Percentiles rank a stretch among this genome's conserved stretches.
phyloP scores from a whole-genome alignment of 2,797 vertebrate genomes.

The Pempheris klunzingeri region DNA sequence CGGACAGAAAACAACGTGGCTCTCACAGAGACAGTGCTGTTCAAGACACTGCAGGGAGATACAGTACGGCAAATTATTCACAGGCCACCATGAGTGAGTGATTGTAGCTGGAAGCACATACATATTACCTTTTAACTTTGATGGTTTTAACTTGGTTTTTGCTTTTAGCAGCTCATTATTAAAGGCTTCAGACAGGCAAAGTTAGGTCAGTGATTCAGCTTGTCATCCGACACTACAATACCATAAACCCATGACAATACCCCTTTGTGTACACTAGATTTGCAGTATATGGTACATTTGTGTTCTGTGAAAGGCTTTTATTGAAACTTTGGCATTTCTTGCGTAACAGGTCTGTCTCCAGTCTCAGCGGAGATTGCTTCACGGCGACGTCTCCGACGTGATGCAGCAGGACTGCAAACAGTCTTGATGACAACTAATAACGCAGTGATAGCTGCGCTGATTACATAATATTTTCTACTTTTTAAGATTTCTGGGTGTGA shows the following conservation, averaged over 20 bases:
- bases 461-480: neutral
- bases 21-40: neutral
- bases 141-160: neutral
- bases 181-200: neutral
- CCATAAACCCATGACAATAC: neutral
- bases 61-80: slow-evolving; percentile 7
- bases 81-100: neutral
- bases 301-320: neutral
- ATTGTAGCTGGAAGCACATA: neutral
- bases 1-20: neutral
- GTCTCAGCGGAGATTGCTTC: neutral
- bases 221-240: neutral
- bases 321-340: neutral
- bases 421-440: neutral
- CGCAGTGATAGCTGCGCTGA: neutral
- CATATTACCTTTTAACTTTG: neutral
- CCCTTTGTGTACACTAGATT: neutral
- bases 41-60: slow-evolving; percentile 3
- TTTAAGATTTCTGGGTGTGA: neutral
- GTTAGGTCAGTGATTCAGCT: neutral
- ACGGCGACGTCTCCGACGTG: neutral
- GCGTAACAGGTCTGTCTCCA: too few relatives aligned
- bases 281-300: neutral
- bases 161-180: neutral
- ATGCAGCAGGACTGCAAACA: neutral